Evolutionary conservation across 2,888 invertebrate genomes (phyloP).

Genomic region (Prosapia bicincta): DNA sequence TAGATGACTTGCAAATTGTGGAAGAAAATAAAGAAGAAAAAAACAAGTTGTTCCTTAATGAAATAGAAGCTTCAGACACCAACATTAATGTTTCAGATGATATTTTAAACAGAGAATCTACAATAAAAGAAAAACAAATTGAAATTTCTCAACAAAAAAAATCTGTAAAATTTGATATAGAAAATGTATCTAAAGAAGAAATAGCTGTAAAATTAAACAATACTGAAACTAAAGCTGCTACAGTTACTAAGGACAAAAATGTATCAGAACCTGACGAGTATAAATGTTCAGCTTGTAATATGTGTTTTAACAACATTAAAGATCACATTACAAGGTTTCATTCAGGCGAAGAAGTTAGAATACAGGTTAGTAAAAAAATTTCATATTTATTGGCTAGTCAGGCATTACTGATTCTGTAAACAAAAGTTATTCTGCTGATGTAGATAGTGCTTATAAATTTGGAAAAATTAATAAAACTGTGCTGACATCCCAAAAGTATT

Average conservation of each 20-base stretch:
- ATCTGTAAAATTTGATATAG: neutral
- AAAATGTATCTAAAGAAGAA: neutral
- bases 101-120: no score
- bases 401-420: no score
- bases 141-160: neutral
- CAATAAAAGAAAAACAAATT: no score
- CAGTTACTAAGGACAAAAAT: neutral
- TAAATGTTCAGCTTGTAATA: slow-evolving; percentile 16
- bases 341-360: slow-evolving; percentile 17
- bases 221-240: neutral
- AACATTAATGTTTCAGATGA: no score
- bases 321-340: slow-evolving; percentile 18
- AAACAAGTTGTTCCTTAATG: neutral
- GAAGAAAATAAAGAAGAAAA: neutral
- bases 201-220: neutral
- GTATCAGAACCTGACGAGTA: slow-evolving; percentile 13
- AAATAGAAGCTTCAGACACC: no score
- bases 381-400: no score
- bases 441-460: no score
- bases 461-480: no score
- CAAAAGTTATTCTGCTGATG: no score
- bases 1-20: neutral
- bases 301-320: slow-evolving; percentile 15
- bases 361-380: slow-evolving; percentile 1
- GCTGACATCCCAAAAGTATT: no score